Evolutionary conservation across 2,797 vertebrate genomes (phyloP).

Genomic region (Sebastes oblongus): DNA sequence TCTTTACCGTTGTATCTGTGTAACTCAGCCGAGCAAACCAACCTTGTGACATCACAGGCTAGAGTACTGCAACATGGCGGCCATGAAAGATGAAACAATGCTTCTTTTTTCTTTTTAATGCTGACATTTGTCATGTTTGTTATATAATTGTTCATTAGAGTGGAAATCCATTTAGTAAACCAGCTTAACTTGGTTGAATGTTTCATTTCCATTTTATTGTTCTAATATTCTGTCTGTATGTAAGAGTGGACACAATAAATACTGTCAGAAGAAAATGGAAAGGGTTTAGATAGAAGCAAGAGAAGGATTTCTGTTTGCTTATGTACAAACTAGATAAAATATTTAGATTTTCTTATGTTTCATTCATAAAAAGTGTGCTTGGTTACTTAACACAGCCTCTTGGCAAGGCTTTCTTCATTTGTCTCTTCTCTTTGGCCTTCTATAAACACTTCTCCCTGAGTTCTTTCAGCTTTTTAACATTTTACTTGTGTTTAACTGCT

Average conservation of each 20-base stretch:
- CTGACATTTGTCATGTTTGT: no score
- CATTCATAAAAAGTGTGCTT: neutral
- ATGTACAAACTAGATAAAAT: neutral
- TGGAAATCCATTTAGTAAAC: no score
- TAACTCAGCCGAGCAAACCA: no score
- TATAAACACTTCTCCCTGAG: neutral
- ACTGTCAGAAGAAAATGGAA: neutral
- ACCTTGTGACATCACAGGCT: no score
- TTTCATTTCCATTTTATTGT: no score
- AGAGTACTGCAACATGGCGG: no score
- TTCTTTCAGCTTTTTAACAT: neutral
- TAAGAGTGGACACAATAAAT: neutral
- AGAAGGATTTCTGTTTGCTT: neutral
- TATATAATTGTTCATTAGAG: no score
- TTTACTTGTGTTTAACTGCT: neutral
- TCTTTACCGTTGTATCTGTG: no score
- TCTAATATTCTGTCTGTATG: neutral
- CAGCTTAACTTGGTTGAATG: no score
- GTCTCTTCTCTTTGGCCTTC: conserved; percentile 2
- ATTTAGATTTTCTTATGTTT: neutral
- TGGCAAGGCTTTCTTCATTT: neutral
- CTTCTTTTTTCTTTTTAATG: no score
- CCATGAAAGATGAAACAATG: no score
- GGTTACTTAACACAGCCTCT: neutral
- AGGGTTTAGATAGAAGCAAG: neutral